Conservation (phyloP, 2,113 vertebrate species). For the Microcebus griseorufus region DNA sequence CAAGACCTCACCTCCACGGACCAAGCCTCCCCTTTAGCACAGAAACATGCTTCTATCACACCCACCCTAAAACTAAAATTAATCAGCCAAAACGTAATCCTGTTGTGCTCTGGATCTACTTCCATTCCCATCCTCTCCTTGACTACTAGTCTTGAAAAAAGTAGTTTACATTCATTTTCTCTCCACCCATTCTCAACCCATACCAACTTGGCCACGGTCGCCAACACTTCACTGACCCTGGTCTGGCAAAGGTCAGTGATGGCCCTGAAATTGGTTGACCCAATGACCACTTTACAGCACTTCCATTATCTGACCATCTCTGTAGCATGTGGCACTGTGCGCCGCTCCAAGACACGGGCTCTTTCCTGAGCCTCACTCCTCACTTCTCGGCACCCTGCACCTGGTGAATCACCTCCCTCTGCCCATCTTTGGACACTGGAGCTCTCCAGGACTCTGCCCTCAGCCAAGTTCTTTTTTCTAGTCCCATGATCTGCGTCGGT, state of each 20-base stretch:
- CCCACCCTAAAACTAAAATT: background rate
- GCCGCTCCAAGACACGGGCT: background rate
- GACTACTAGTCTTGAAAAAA: background rate
- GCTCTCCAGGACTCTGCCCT: background rate
- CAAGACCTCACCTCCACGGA: background rate
- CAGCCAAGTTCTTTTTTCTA: background rate
- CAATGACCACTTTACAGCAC: background rate
- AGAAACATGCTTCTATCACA: background rate
- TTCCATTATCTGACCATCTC: background rate
- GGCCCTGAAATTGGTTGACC: background rate
- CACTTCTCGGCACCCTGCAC: background rate
- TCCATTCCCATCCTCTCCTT: background rate
- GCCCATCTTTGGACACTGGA: background rate
- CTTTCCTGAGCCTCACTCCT: background rate
- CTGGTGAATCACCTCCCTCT: background rate
- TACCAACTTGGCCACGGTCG: background rate
- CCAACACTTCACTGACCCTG: background rate
- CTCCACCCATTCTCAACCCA: background rate
- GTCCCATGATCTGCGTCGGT: background rate
- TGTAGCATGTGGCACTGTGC: background rate
- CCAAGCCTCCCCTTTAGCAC: background rate
- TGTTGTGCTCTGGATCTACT: background rate
- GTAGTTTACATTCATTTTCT: background rate
- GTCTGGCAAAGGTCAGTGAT: background rate
- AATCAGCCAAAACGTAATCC: background rate